Base-by-base conservation (phyloP, 1,140 invertebrate genomes). In the Drosophila ambigua region DNA sequence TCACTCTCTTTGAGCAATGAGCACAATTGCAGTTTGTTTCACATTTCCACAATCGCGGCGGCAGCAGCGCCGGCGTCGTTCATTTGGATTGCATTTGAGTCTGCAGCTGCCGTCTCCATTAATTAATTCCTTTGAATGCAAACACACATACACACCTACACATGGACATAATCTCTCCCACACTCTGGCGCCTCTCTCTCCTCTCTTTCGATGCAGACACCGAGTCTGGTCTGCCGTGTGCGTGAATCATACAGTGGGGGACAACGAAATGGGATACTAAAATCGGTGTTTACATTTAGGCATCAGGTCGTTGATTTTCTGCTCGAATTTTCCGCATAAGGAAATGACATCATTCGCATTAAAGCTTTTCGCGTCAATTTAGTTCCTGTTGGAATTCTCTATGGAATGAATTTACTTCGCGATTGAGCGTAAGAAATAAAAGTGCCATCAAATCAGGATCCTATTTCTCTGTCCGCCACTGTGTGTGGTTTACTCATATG, bases 71-170 rank as follows among this genome's bases (percentile, higher is more conserved):
- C 20, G 20, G 11, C 35, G 35, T 35, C 31, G 51, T 52, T 61
- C 55, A 55, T 71, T 65, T 64, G 59, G 58, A 60, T 60, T 60
- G 58, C 64, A 62, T 39, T 72, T 61, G 58, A 51, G 65, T 58
- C 66, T 62, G 78, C 77, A 85, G 73, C 69, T 81, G 35, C 35
- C 35, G 71, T 67, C 67, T 65, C 55, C 78, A 88, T 88, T 87
- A 87, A 87, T 87, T 87, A 88, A 87, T 75, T 76, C 63, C 66
- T 54, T 82, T 77, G 59, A 66, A 52, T 62, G 69, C 59, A 66
- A 59, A 63, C 43, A 31, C 43, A 46, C 43, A 67, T 13, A 43
- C n/a, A n/a, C 63, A 15, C 61, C 4, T 39, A 11, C 35, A 39
- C 35, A 39, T 13, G 11, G 3, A 39, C 35, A 39, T 13, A 39